Percentiles rank a stretch among this genome's conserved stretches.
phyloP scores from a whole-genome alignment of 2,888 invertebrate genomes.

The Eupelmus urozonus region DNA sequence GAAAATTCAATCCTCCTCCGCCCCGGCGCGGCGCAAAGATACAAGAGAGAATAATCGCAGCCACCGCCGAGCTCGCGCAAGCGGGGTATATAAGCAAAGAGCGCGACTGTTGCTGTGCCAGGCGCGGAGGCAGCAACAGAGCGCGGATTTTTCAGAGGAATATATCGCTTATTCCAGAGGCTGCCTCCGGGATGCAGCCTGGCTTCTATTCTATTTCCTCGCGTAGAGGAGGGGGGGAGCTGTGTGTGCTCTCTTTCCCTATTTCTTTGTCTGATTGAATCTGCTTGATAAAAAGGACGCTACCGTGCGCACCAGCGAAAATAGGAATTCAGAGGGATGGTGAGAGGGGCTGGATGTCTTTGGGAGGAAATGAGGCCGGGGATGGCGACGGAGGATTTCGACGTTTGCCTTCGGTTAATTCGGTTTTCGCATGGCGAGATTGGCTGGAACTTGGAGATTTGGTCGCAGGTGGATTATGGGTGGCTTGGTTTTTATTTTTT shows the following conservation, averaged over 20 bases:
- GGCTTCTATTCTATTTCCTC: conserved; percentile 40
- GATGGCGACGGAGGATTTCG: conserved; percentile 1
- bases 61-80: too few relatives aligned
- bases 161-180: too few relatives aligned
- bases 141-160: too few relatives aligned
- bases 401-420: conserved; percentile 39
- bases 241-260: conserved; percentile 29
- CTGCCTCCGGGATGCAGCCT: conserved; percentile 21
- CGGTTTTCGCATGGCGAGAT: conserved; percentile 11
- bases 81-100: background rate
- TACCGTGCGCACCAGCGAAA: conserved; percentile 33
- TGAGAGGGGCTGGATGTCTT: conserved; percentile 2
- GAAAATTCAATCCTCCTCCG: conserved; percentile 53
- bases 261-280: conserved; percentile 61
- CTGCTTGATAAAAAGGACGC: conserved; percentile 59
- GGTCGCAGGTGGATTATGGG: too few relatives aligned
- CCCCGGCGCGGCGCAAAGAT: background rate
- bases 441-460: too few relatives aligned
- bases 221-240: background rate
- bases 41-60: conserved; percentile 46
- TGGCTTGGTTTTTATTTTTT: too few relatives aligned
- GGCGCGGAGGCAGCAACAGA: too few relatives aligned
- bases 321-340: conserved; percentile 25
- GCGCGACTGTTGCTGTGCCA: conserved; percentile 31
- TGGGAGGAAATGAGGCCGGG: conserved; percentile 22